These are phyloP conservation scores for Pyrocoelia pectoralis DNA, from an alignment of 2,888 invertebrate species.

Conservation along the genomic window DNA sequence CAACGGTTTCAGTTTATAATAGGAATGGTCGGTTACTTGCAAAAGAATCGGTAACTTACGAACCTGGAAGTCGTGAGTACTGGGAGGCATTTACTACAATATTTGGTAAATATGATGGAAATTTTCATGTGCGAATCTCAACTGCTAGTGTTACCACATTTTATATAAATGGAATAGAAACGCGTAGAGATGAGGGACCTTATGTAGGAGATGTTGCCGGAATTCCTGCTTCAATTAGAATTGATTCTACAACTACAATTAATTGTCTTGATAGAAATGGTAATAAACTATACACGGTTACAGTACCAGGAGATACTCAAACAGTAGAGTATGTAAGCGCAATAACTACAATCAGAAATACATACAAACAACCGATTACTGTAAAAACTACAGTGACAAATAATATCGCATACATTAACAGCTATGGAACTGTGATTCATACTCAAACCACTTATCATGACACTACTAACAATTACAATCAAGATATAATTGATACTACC, in stretches of 20 bases:
- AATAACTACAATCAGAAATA: background rate
- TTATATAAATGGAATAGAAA: slow-evolving; percentile 15
- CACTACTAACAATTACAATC: slow-evolving; percentile 1
- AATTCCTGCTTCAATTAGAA: background rate
- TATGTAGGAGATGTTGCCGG: background rate
- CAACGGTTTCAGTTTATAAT: slow-evolving; percentile 6
- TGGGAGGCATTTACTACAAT: slow-evolving; percentile 26
- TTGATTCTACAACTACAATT: background rate
- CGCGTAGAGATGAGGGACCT: slow-evolving; percentile 8
- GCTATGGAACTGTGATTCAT: background rate
- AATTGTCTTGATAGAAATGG: background rate
- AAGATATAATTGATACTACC: background rate
- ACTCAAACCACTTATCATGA: background rate
- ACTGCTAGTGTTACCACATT: slow-evolving; percentile 9
- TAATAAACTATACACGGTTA: background rate
- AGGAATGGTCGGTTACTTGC: background rate
- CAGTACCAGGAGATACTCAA: background rate
- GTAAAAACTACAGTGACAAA: slow-evolving; percentile 3
- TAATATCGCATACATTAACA: background rate
- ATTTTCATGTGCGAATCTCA: background rate
- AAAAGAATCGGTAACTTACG: slow-evolving; percentile 14
- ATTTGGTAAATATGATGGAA: background rate
- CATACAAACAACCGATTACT: background rate
- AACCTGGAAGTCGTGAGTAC: slow-evolving; percentile 6
- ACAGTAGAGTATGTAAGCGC: background rate